Evolutionary conservation across 2,888 invertebrate species (phyloP).

Genomic region (Perizoma flavofasciatum): DNA sequence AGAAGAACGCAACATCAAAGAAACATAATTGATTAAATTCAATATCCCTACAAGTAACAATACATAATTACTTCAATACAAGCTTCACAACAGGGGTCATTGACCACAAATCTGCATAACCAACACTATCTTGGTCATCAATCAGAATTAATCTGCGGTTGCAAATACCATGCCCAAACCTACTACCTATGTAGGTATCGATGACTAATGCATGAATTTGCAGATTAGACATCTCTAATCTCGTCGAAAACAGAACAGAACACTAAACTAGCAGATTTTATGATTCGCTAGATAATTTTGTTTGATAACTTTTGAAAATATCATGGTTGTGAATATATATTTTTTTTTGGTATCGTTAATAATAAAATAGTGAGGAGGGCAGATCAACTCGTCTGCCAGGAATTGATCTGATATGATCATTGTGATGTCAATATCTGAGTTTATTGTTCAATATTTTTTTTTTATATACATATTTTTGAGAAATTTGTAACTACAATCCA

Average conservation of each 20-base stretch:
- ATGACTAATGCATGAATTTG: constrained; percentile 35
- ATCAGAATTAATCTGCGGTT: constrained; percentile 60
- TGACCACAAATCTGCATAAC: constrained; percentile 45
- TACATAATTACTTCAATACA: not conserved
- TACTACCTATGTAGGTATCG: constrained; percentile 34
- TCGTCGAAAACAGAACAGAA: constrained; percentile 4
- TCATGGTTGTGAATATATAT: too few species aligned
- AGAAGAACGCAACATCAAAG: not conserved
- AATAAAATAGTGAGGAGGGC: too few species aligned
- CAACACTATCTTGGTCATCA: constrained; percentile 52
- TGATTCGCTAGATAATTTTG: not conserved
- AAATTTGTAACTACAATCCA: too few species aligned
- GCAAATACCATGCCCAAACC: constrained; percentile 38
- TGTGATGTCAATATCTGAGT: too few species aligned
- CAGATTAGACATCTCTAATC: constrained; percentile 17
- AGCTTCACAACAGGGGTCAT: constrained; percentile 40
- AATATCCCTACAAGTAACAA: constrained; percentile 1
- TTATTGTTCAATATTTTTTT: too few species aligned
- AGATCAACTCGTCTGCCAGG: too few species aligned
- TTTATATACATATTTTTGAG: too few species aligned
- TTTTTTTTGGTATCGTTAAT: too few species aligned
- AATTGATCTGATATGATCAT: too few species aligned
- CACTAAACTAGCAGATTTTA: not conserved
- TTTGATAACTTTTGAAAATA: too few species aligned
- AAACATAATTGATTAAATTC: constrained; percentile 5